Evolutionary conservation across 2,113 vertebrate species (phyloP).

Genomic region (Anoplopoma fimbria): DNA sequence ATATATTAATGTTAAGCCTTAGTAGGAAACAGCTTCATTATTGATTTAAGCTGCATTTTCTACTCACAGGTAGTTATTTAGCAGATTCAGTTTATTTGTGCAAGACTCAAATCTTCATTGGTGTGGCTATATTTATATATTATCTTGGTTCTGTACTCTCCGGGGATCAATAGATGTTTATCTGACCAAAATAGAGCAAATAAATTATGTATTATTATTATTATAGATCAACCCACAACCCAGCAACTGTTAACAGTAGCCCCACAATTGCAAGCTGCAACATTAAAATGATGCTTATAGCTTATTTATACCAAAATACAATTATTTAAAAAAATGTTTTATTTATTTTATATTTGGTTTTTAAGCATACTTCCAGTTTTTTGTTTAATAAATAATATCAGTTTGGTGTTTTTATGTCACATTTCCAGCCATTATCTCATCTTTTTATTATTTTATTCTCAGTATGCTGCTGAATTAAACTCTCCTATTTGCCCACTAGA

Average conservation of each 20-base stretch:
- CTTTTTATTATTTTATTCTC: neutral
- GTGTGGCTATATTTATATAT: neutral
- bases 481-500: constrained; percentile 29
- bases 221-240: neutral
- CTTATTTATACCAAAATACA: neutral
- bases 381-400: neutral
- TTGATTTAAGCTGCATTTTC: too few species aligned
- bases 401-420: neutral
- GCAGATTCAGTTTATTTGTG: neutral
- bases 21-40: too few species aligned
- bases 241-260: neutral
- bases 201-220: neutral
- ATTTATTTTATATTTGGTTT: neutral
- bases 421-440: neutral
- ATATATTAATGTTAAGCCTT: too few species aligned
- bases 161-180: neutral
- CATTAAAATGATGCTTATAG: neutral
- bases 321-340: too few species aligned
- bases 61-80: neutral
- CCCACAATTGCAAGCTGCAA: neutral
- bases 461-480: neutral
- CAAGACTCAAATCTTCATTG: neutral
- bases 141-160: neutral
- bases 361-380: too few species aligned
- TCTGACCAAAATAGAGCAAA: neutral